Conservation (phyloP, 2,797 vertebrate species). For the Thunnus albacares region DNA sequence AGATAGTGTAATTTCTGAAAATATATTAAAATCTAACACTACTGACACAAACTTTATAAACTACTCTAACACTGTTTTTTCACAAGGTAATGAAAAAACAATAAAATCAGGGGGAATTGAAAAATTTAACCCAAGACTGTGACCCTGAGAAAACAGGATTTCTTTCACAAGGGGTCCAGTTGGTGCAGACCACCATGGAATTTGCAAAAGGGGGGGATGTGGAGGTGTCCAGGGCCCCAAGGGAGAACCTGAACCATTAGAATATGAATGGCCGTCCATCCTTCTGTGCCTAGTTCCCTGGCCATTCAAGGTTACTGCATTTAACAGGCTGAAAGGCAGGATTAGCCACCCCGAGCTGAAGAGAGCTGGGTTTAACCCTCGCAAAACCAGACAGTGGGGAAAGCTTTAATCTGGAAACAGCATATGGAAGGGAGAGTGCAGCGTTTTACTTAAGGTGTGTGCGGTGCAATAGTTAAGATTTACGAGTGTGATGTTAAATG, state of each 20-base stretch:
- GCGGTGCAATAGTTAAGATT: neutral
- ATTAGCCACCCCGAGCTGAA: slow-evolving; percentile 64
- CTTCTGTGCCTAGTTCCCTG: slow-evolving; percentile 46
- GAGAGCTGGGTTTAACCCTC: slow-evolving; percentile 57
- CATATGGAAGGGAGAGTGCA: neutral
- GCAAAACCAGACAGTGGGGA: neutral
- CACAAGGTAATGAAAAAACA: neutral
- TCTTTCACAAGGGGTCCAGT: slow-evolving; percentile 14
- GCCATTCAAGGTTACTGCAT: slow-evolving; percentile 69
- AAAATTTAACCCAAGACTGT: neutral
- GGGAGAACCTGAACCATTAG: slow-evolving; percentile 63
- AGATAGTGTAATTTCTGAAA: slow-evolving; percentile 23
- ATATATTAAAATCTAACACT: slow-evolving; percentile 34
- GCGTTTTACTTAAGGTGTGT: neutral
- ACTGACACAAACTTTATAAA: slow-evolving; percentile 10
- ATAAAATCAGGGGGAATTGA: neutral
- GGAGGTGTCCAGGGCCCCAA: slow-evolving; percentile 26
- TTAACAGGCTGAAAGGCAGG: slow-evolving; percentile 72
- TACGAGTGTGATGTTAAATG: neutral
- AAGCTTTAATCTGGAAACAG: neutral
- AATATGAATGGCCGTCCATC: slow-evolving; percentile 77
- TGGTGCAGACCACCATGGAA: slow-evolving; percentile 50
- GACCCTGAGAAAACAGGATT: slow-evolving; percentile 23
- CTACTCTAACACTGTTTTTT: neutral
- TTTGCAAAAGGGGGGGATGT: slow-evolving; percentile 38